phyloP scores from a whole-genome alignment of 2,888 invertebrate genomes.

The Glomeris marginata region DNA sequence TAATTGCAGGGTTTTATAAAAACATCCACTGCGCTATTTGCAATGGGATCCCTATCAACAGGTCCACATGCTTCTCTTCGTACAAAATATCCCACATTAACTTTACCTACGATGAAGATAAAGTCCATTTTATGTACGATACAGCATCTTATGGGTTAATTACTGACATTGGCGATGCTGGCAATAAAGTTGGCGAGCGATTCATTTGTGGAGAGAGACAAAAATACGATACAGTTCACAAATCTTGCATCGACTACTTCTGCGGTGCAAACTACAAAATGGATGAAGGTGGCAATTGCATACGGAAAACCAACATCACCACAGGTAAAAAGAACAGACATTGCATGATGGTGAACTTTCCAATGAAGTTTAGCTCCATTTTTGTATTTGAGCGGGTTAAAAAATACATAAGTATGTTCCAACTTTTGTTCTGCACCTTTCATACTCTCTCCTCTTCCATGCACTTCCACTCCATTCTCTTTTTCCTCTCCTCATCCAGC shows the following conservation, averaged over 20 bases:
- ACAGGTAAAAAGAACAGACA: no score
- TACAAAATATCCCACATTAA: not conserved
- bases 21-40: conserved; percentile 37
- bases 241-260: conserved; percentile 25
- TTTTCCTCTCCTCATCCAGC: no score
- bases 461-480: no score
- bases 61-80: no score
- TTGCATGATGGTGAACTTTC: no score
- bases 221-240: conserved; percentile 34
- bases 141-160: conserved; percentile 6
- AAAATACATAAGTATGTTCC: no score
- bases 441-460: no score
- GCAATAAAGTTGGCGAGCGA: conserved; percentile 15
- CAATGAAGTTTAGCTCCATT: no score
- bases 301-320: no score
- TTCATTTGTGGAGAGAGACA: conserved; percentile 19
- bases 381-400: no score
- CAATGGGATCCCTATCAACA: conserved; percentile 19
- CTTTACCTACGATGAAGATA: not conserved
- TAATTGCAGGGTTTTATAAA: conserved; percentile 28
- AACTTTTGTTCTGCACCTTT: no score
- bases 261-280: not conserved
- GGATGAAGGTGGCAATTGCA: not conserved
- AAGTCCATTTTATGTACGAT: conserved; percentile 19
- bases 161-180: conserved; percentile 26